Evolutionary conservation across 2,113 vertebrate genomes (phyloP), one percentile per base, ranked within the genome.

Genomic region (Tupaia chinensis): DNA sequence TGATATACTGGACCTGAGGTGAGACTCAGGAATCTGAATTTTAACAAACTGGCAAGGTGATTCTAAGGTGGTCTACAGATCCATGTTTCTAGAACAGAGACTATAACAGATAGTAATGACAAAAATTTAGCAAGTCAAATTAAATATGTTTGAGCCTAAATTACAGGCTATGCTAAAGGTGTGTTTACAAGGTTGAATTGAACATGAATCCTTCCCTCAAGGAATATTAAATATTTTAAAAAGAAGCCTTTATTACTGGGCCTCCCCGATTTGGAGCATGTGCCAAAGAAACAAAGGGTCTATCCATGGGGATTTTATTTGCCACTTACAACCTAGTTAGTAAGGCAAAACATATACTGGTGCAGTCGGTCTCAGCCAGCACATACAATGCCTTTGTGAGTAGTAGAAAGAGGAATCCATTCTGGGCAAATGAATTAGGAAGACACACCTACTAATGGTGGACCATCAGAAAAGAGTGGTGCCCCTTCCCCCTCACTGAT

Each of bases 141-240:
- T 56, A 87, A 85, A 69, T 76, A 74, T 69, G 56, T 84, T 85
- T 15, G 34, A 93, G 61, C 44, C 61, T 32, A 88, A 87, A 83
- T 91, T 83, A 88, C 56, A 95, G 32, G 34, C 54, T 91, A 65
- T 8, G 8, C 25, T 79, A 74, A 96, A 93, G 29, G 25, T 80
- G 2, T 88, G 8, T 91, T 91, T 95, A 70, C 32, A 84, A 60
- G 60, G 34, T 70, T 84, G 29, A 74, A 74, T 25, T 74, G 23
- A 63, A 70, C 27, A 76, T 70, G 7, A 29, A 65, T 80, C 61
- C 44, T 91, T 88, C 90, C 56, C 63, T 95, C 29, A 68, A 92
- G 23, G 15, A 34, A 56, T 7, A 27, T 72, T 68, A 82, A 73
- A 29, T 32, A 89, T 66, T 54, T 34, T 44, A 79, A 85, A 27